phyloP scores from a whole-genome alignment of 1,140 invertebrate genomes.

The Ips typographus region DNA sequence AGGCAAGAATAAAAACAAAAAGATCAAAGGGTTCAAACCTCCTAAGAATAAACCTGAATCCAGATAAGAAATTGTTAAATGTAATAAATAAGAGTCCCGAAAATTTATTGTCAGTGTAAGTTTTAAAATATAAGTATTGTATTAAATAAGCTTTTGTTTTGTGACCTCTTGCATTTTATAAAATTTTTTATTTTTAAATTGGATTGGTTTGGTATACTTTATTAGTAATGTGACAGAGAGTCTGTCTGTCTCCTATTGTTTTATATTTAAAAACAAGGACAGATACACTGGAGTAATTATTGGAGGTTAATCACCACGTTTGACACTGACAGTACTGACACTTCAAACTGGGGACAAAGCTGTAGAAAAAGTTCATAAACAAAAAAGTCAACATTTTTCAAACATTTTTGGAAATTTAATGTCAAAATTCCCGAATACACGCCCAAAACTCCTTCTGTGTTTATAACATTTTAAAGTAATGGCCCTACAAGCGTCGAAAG shows the following conservation, averaged over 20 bases:
- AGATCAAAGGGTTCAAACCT: conserved; percentile 82
- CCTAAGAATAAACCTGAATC: conserved; percentile 96
- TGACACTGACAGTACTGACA: neutral
- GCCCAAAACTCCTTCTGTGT: conserved; percentile 10
- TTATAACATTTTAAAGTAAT: conserved; percentile 18
- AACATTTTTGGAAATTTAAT: conserved; percentile 19
- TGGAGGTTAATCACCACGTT: no score
- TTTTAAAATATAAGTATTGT: no score
- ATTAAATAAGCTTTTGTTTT: no score
- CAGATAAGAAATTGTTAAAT: conserved; percentile 58
- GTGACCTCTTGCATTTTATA: no score
- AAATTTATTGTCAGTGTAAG: no score
- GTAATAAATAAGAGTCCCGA: no score
- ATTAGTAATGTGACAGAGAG: no score
- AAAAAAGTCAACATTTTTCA: conserved; percentile 20
- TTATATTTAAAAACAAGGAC: no score
- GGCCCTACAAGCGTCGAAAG: conserved; percentile 32
- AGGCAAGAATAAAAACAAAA: conserved; percentile 71
- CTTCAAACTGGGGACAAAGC: neutral
- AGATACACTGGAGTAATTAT: no score
- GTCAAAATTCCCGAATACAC: conserved; percentile 32
- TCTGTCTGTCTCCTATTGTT: no score
- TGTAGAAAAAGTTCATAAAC: conserved; percentile 7
- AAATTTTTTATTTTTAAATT: no score
- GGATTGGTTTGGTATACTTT: no score